phyloP scores from a whole-genome alignment of 2,113 vertebrate species.

The Columba livia region DNA sequence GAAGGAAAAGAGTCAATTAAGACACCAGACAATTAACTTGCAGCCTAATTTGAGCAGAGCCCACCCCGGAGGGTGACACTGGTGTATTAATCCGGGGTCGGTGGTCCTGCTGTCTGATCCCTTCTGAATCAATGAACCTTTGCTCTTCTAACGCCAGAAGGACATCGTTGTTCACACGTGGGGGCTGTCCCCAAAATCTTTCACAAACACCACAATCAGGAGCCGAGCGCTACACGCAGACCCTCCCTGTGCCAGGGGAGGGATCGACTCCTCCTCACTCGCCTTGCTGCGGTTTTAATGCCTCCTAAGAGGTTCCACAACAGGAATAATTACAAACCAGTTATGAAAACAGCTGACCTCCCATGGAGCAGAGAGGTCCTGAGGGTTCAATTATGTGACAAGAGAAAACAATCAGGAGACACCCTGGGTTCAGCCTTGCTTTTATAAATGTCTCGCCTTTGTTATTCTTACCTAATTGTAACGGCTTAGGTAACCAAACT shows the following conservation, averaged over 20 bases:
- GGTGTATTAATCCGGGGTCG: no score
- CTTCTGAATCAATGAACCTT: background rate
- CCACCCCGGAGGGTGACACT: background rate
- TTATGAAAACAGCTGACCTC: constrained; percentile 22
- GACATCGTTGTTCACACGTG: background rate
- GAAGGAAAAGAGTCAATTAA: background rate
- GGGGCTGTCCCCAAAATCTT: background rate
- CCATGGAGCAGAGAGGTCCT: constrained; percentile 29
- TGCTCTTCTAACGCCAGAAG: background rate
- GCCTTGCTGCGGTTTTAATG: background rate
- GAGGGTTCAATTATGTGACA: constrained; percentile 52
- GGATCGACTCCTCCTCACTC: background rate
- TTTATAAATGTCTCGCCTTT: background rate
- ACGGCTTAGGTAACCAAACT: background rate
- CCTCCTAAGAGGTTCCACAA: background rate
- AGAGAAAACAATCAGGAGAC: constrained; percentile 40
- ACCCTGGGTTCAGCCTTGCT: background rate
- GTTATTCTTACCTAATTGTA: constrained; percentile 32
- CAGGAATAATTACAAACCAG: constrained; percentile 28
- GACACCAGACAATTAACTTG: background rate
- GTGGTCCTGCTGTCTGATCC: background rate
- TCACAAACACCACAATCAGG: background rate
- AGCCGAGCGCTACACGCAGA: background rate
- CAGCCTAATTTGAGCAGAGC: background rate
- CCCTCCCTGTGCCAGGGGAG: background rate